Base-by-base conservation (phyloP, 1,140 invertebrate genomes). In the Druon quercuslanigerum region DNA sequence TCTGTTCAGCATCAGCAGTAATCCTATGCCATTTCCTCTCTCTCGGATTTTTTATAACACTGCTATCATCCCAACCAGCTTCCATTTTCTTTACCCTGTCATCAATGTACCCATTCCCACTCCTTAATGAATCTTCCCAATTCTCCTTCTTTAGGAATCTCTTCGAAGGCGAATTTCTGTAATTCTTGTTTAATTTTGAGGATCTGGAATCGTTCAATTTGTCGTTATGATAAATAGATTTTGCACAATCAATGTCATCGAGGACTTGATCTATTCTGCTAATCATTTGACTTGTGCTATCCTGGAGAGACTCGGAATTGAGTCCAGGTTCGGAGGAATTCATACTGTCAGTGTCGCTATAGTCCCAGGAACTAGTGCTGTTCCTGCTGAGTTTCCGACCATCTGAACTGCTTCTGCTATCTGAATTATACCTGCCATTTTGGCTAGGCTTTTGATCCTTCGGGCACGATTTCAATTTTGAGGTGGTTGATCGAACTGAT, bases 301-400 rank as follows among this genome's bases (percentile, higher is more conserved):
- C 82, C 11, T 83, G 76, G 13, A 75, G 8, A 74, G 52, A 19
- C 33, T 82, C 83, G 71, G 80, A 75, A 12, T 46, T 74, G 46
- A 83, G 52, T 3, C 87, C 85, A 1, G 85, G 79, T 73, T 90
- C 90, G 0, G 87, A 90, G 5, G 92, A 92, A 76, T 92, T 90
- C 50, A 93, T 86, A 51, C 92, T 93, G 75, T 92, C 92, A 81
- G 91, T 92, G 85, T 93, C 92, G 77, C 92, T 92, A 66, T 92
- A 92, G 1, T 92, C 92, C 87, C 92, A 92, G 9, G 92, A 93
- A 76, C 92, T 92, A n/a, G 91, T 92, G 80, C 92, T 92, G 72
- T 92, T 93, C 78, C 92, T 89, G 71, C 90, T 90, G 16, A 86
- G 52, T 50, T 89, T 89, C 16, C 83, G 82, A 7, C 80, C 74